These are phyloP conservation scores for Microtus oregoni DNA, from an alignment of 2,113 vertebrate species.

Conservation along the genomic window DNA sequence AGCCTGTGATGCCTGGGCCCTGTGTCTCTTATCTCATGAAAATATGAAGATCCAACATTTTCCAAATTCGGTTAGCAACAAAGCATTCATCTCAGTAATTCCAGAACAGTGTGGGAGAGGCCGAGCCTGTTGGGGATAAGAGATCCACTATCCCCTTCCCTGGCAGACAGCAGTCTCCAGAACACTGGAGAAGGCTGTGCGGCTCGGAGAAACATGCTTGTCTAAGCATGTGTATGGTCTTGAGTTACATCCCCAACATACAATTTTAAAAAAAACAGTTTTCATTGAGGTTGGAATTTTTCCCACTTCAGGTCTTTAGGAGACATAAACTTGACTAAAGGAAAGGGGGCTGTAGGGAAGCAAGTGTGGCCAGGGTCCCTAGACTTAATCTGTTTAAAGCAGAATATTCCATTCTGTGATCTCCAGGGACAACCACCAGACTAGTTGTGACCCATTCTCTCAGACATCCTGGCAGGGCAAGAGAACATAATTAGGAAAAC, in stretches of 20 bases:
- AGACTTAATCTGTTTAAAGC: neutral
- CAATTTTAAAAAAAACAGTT: neutral
- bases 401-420: neutral
- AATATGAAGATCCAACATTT: neutral
- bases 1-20: neutral
- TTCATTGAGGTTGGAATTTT: conserved; percentile 3
- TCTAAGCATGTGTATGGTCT: neutral
- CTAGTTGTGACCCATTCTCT: neutral
- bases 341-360: conserved; percentile 10
- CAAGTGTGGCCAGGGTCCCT: neutral
- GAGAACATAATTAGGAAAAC: neutral
- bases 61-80: neutral
- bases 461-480: neutral
- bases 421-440: neutral
- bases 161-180: neutral
- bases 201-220: neutral
- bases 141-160: neutral
- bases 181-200: neutral
- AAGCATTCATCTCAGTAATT: neutral
- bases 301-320: neutral
- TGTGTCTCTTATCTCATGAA: neutral
- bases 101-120: neutral
- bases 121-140: neutral
- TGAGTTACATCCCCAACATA: neutral
- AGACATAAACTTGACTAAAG: neutral